These are phyloP conservation scores for Hystrix brachyura DNA, from an alignment of 2,113 vertebrate species.

Conservation along the genomic window DNA sequence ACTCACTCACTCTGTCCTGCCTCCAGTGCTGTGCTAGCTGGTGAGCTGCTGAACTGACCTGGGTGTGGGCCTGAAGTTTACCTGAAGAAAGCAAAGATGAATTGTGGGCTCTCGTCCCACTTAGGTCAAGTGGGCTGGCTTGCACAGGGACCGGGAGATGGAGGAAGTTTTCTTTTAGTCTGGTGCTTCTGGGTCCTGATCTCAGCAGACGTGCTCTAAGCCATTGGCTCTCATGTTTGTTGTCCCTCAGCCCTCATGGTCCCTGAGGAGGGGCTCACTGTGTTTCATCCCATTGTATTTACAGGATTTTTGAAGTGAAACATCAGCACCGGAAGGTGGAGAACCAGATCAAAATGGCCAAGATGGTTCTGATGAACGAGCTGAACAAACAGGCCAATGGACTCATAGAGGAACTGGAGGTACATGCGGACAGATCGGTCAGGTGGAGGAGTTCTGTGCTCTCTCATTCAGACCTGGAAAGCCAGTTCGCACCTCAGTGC, in stretches of 20 bases:
- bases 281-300: slow-evolving; percentile 48
- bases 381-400: slow-evolving; percentile 97
- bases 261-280: slow-evolving; percentile 5
- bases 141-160: neutral
- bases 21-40: neutral
- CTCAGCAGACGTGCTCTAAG: neutral
- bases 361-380: slow-evolving; percentile 98
- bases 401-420: slow-evolving; percentile 98
- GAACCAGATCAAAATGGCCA: slow-evolving; percentile 99
- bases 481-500: neutral
- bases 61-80: slow-evolving; percentile 17
- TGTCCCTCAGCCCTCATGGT: neutral
- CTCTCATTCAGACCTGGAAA: slow-evolving; percentile 15
- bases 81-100: slow-evolving; percentile 28
- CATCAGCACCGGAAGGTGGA: slow-evolving; percentile 96
- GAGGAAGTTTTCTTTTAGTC: neutral
- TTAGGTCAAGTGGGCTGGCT: neutral
- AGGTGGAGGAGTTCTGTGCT: neutral
- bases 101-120: neutral
- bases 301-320: slow-evolving; percentile 96
- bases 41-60: slow-evolving; percentile 8
- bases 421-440: slow-evolving; percentile 84
- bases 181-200: neutral
- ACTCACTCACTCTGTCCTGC: neutral
- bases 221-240: neutral